phyloP scores from a whole-genome alignment of 2,888 invertebrate genomes.

The Diarsia mendica region DNA sequence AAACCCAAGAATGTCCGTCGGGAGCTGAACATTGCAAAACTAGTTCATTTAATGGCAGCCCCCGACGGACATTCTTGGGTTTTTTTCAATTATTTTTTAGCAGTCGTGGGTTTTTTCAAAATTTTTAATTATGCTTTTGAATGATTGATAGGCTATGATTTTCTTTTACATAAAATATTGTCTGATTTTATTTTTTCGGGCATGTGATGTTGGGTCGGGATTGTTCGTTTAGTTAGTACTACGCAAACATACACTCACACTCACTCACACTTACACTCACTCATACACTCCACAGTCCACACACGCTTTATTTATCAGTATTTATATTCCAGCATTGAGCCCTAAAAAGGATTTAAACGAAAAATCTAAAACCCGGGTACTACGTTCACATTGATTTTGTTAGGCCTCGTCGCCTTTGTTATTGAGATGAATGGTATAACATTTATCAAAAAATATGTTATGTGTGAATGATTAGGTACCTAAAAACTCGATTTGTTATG shows the following conservation, averaged over 20 bases:
- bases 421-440: conserved; percentile 49
- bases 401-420: conserved; percentile 34
- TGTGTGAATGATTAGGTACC: conserved; percentile 26
- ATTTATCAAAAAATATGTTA: conserved; percentile 50
- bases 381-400: conserved; percentile 33
- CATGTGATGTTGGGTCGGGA: not conserved
- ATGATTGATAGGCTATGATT: conserved; percentile 11
- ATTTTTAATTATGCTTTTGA: no score
- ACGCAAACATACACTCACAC: no score
- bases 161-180: conserved; percentile 13
- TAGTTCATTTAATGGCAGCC: no score
- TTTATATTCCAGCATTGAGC: not conserved
- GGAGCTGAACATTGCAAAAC: no score
- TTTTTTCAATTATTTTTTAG: no score
- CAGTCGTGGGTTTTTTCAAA: no score
- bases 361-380: conserved; percentile 14
- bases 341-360: conserved; percentile 22
- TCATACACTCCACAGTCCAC: no score
- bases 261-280: no score
- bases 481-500: conserved; percentile 36
- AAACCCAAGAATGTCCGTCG: no score
- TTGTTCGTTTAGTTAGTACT: not conserved
- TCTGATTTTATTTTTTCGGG: not conserved
- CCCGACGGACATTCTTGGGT: no score
- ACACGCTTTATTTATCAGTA: no score